Evolutionary conservation across 1,140 invertebrate species (phyloP).

Genomic region (Magallana angulata): DNA sequence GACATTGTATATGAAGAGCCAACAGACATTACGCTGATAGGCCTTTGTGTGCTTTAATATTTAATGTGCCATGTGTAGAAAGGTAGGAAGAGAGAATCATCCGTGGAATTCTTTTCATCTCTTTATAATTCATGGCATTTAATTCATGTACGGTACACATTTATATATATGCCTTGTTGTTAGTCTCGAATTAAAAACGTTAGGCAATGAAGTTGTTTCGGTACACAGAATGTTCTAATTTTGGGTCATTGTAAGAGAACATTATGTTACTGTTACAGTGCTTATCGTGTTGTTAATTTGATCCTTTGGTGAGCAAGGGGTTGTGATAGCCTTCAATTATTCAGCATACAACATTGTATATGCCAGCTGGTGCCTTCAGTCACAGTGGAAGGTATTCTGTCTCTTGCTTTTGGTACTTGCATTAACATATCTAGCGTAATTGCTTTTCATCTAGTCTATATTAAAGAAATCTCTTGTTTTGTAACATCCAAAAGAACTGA

Average conservation of each 20-base stretch:
- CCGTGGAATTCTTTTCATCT: too few species aligned
- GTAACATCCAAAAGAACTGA: neutral
- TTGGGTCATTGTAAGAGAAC: neutral
- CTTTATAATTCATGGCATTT: too few species aligned
- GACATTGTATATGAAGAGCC: too few species aligned
- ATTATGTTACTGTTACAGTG: slow-evolving; percentile 11
- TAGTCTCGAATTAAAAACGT: too few species aligned
- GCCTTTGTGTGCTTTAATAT: too few species aligned
- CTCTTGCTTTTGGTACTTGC: neutral
- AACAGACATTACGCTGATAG: too few species aligned
- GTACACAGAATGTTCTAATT: too few species aligned
- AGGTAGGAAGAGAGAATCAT: too few species aligned
- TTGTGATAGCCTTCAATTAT: slow-evolving; percentile 29
- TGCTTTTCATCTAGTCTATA: neutral
- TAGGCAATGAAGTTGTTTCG: too few species aligned
- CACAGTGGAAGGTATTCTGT: neutral
- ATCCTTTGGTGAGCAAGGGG: slow-evolving; percentile 27
- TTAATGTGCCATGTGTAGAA: too few species aligned
- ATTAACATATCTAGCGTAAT: neutral
- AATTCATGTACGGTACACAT: too few species aligned
- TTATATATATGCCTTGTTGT: too few species aligned
- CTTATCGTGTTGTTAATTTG: slow-evolving; percentile 22
- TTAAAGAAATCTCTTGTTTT: neutral
- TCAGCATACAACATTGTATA: slow-evolving; percentile 26
- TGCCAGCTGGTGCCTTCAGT: slow-evolving; percentile 2